A percentile compares a stretch with the other conserved stretches of the same genome.
phyloP scores from a whole-genome alignment of 2,797 vertebrate species.

The Lerista edwardsae region DNA sequence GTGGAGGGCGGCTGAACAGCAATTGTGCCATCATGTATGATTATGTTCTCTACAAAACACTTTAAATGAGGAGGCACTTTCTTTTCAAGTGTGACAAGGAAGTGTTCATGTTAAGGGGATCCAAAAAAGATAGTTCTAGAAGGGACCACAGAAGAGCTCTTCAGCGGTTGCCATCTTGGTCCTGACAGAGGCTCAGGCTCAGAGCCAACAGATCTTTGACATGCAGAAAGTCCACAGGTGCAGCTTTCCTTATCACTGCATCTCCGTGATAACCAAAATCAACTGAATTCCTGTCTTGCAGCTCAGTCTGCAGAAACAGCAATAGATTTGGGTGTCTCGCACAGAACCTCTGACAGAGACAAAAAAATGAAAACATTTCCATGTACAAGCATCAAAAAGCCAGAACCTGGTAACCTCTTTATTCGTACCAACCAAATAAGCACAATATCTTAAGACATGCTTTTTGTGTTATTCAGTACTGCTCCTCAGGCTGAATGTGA shows the following conservation, averaged over 20 bases:
- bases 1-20: neutral
- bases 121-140: too few relatives aligned
- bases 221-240: neutral
- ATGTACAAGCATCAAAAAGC: too few relatives aligned
- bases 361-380: too few relatives aligned
- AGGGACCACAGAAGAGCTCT: neutral
- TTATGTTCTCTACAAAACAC: too few relatives aligned
- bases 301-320: neutral
- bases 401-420: too few relatives aligned
- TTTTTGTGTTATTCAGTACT: too few relatives aligned
- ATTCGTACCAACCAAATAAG: too few relatives aligned
- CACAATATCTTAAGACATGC: too few relatives aligned
- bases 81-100: neutral
- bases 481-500: too few relatives aligned
- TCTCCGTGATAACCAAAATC: neutral
- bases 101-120: neutral
- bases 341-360: neutral
- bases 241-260: neutral
- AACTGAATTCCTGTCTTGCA: neutral
- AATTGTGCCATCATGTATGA: neutral
- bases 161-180: neutral
- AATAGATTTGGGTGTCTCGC: too few relatives aligned
- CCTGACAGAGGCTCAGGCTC: too few relatives aligned
- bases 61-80: neutral
- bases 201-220: neutral